A percentile compares a stretch with the other conserved stretches of the same genome.
Conservation (phyloP, 2,113 vertebrate genomes). For the Proterorhinus semilunaris region DNA sequence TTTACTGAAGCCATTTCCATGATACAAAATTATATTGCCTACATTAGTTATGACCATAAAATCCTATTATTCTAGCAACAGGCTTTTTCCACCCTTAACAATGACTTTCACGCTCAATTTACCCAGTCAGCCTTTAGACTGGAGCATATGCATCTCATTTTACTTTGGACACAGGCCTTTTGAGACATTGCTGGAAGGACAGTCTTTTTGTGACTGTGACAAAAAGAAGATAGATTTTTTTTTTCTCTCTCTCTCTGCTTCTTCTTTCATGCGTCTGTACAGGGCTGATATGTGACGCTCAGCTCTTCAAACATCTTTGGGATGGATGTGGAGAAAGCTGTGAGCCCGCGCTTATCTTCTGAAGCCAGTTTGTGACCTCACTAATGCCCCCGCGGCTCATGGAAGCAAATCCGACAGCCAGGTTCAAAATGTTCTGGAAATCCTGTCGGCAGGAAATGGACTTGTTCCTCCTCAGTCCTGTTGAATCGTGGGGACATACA, state of each 20-base stretch:
- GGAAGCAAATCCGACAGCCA: slow-evolving; percentile 33
- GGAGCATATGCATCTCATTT: slow-evolving; percentile 11
- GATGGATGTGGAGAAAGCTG: slow-evolving; percentile 36
- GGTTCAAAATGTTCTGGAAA: slow-evolving; percentile 27
- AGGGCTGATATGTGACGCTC: slow-evolving; percentile 24
- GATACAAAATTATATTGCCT: not conserved
- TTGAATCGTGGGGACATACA: not conserved
- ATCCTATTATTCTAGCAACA: slow-evolving; percentile 1
- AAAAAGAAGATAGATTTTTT: not conserved
- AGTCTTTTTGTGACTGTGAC: slow-evolving; percentile 3
- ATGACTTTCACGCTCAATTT: slow-evolving; percentile 12
- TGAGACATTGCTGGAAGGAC: not conserved
- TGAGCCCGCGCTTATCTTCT: slow-evolving; percentile 39
- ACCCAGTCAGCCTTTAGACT: not conserved
- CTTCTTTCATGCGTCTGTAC: slow-evolving; percentile 5
- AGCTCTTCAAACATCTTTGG: slow-evolving; percentile 45
- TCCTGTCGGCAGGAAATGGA: slow-evolving; percentile 14
- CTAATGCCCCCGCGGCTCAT: slow-evolving; percentile 27
- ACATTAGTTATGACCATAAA: not conserved
- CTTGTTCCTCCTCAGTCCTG: not conserved
- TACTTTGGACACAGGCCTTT: slow-evolving; percentile 1
- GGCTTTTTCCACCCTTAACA: slow-evolving; percentile 1
- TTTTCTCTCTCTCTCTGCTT: not conserved
- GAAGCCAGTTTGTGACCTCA: slow-evolving; percentile 49
- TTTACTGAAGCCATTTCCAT: not conserved